Evolutionary conservation across 1,140 invertebrate genomes (phyloP).

Genomic region (Drosophila insularis): DNA sequence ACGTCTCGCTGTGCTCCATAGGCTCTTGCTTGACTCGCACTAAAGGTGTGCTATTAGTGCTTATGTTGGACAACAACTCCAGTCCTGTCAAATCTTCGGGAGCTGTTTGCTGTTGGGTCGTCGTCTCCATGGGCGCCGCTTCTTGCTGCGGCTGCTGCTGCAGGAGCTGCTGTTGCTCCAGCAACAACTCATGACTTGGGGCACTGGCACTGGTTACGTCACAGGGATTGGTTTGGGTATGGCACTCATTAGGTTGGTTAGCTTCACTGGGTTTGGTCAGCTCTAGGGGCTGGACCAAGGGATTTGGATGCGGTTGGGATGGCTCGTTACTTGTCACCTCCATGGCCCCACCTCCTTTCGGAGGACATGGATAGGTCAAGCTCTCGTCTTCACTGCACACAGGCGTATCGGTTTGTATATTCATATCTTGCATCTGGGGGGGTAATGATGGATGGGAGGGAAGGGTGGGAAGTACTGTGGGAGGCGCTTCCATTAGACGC

Average conservation of each 20-base stretch:
- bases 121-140: constrained; percentile 16
- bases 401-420: constrained; percentile 89
- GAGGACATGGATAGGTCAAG: constrained; percentile 61
- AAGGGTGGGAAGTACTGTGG: constrained; percentile 8
- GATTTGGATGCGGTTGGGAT: constrained; percentile 4
- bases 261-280: constrained; percentile 70
- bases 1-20: constrained; percentile 52
- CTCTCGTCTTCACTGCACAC: constrained; percentile 82
- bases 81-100: constrained; percentile 89
- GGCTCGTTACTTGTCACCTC: constrained; percentile 33
- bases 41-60: constrained; percentile 84
- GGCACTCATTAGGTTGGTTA: constrained; percentile 69
- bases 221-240: constrained; percentile 72
- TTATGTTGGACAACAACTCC: constrained; percentile 89
- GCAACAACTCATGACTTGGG: constrained; percentile 56
- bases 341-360: constrained; percentile 31
- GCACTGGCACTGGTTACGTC: constrained; percentile 64
- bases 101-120: constrained; percentile 34
- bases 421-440: constrained; percentile 88
- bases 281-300: constrained; percentile 62
- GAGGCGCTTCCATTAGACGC: constrained; percentile 31
- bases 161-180: constrained; percentile 4
- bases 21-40: constrained; percentile 80
- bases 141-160: background rate
- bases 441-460: constrained; percentile 9